phyloP scores from a whole-genome alignment of 2,797 vertebrate species.

The Odontamblyopus lacepedii region DNA sequence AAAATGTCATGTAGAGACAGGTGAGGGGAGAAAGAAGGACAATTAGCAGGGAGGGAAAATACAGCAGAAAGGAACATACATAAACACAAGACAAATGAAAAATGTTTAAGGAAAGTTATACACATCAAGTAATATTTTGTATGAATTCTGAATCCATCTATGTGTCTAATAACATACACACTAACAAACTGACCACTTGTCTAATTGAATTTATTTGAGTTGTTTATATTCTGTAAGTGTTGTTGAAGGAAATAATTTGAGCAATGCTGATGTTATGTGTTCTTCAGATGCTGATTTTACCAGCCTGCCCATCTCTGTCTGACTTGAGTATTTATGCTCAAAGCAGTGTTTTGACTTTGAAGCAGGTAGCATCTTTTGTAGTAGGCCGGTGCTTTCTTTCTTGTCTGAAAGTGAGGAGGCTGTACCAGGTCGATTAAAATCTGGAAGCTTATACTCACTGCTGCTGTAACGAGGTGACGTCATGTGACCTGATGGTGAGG shows the following conservation, averaged over 20 bases:
- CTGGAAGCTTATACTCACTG: slow-evolving; percentile 81
- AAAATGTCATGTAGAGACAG: slow-evolving; percentile 60
- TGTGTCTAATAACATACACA: background rate
- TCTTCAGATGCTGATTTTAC: background rate
- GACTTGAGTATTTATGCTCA: slow-evolving; percentile 18
- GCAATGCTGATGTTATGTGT: background rate
- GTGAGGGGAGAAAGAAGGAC: slow-evolving; percentile 22
- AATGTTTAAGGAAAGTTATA: slow-evolving; percentile 43
- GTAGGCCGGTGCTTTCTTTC: slow-evolving; percentile 4
- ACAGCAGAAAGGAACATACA: slow-evolving; percentile 39
- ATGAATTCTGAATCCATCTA: background rate
- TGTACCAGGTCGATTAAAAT: background rate
- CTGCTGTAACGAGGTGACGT: slow-evolving; percentile 83
- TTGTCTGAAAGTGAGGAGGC: slow-evolving; percentile 5
- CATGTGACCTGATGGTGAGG: slow-evolving; percentile 81
- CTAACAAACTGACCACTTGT: background rate
- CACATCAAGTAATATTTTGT: slow-evolving; percentile 33
- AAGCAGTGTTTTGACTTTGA: slow-evolving; percentile 1
- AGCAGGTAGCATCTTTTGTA: background rate
- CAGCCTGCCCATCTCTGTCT: slow-evolving; percentile 4
- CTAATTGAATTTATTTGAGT: slow-evolving; percentile 7
- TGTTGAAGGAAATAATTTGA: background rate
- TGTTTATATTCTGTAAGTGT: slow-evolving; percentile 12
- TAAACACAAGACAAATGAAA: slow-evolving; percentile 54
- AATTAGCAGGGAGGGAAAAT: slow-evolving; percentile 33